These are phyloP conservation scores for Mycetomoellerius zeteki DNA, from an alignment of 1,140 invertebrate species.

Conservation along the genomic window DNA sequence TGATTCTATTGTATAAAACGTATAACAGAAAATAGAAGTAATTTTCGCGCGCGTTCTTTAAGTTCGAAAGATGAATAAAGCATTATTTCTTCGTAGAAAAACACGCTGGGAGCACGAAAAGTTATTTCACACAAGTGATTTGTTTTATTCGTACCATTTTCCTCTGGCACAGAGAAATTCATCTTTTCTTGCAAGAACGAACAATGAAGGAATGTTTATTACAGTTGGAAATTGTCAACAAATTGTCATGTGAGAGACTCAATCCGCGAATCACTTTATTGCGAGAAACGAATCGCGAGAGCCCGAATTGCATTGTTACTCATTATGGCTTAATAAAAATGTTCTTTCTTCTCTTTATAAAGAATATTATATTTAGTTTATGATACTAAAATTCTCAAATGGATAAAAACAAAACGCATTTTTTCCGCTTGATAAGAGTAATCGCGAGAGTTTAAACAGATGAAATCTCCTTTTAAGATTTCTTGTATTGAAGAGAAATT, in stretches of 20 bases:
- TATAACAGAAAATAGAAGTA: conserved; percentile 4
- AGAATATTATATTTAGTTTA: background rate
- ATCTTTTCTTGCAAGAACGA: background rate
- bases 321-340: conserved; percentile 34
- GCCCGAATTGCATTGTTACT: background rate
- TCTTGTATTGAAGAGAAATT: background rate
- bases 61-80: background rate
- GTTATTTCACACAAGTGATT: conserved; percentile 14
- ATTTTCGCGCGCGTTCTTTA: background rate
- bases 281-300: conserved; percentile 1
- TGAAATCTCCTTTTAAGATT: background rate
- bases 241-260: background rate
- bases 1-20: conserved; percentile 6
- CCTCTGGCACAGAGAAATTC: conserved; percentile 1
- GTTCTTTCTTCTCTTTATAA: background rate
- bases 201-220: conserved; percentile 9
- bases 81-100: conserved; percentile 3
- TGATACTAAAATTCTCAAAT: conserved; percentile 7
- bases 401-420: background rate
- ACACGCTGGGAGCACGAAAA: background rate
- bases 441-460: conserved; percentile 26
- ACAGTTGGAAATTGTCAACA: background rate
- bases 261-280: conserved; percentile 11
- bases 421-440: background rate
- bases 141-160: conserved; percentile 27